phyloP scores from a whole-genome alignment of 2,797 vertebrate species.

The Myoxocephalus aenaeus region DNA sequence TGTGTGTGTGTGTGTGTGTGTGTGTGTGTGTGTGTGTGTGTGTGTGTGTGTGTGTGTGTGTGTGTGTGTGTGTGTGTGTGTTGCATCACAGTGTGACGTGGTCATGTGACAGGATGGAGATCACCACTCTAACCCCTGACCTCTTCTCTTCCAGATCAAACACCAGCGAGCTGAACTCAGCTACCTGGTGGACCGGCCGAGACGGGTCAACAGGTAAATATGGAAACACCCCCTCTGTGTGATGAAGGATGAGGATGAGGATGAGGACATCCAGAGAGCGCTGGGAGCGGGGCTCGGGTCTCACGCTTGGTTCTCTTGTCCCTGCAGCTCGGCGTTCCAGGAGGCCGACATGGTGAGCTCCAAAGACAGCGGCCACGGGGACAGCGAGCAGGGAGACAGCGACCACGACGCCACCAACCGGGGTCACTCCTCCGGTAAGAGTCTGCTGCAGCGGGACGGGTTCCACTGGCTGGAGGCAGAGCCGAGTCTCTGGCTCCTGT shows the following conservation, averaged over 20 bases:
- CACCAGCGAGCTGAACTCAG: conserved; percentile 96
- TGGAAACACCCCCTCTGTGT: background rate
- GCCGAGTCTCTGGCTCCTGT: background rate
- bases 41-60: background rate
- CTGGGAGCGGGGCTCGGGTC: background rate
- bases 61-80: conserved; percentile 15
- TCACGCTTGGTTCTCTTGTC: background rate
- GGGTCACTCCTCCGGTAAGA: conserved; percentile 95
- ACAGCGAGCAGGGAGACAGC: conserved; percentile 99
- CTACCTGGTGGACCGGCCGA: conserved; percentile 97
- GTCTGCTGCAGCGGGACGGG: background rate
- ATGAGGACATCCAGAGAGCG: background rate
- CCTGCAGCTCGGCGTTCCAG: conserved; percentile 95
- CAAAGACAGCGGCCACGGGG: conserved; percentile 99
- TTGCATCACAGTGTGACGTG: conserved; percentile 10
- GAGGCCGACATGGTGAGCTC: conserved; percentile 99
- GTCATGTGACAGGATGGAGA: conserved; percentile 18
- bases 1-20: conserved; percentile 13
- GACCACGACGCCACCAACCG: conserved; percentile 98
- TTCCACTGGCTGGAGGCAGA: background rate
- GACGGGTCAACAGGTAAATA: conserved; percentile 96
- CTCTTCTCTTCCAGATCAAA: conserved; percentile 89
- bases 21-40: background rate
- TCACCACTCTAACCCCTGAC: background rate
- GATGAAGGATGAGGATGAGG: background rate